Evolutionary conservation across 2,888 invertebrate species (phyloP).

Genomic region (Macropis europaea): DNA sequence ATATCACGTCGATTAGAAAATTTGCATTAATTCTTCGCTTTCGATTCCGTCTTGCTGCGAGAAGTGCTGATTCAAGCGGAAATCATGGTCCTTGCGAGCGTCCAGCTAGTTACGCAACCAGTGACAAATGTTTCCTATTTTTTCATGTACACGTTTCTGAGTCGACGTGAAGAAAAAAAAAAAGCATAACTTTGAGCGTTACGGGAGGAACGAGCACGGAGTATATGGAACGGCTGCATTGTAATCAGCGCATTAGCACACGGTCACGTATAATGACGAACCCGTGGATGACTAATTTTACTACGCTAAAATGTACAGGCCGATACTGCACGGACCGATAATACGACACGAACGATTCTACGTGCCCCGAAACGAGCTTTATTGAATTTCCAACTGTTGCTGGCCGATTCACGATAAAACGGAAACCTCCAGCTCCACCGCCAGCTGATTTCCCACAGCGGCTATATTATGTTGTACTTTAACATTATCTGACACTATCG

Average conservation of each 20-base stretch:
- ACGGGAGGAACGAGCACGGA: not conserved
- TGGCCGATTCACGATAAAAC: slow-evolving; percentile 2
- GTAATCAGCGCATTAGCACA: slow-evolving; percentile 42
- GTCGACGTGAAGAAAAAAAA: not conserved
- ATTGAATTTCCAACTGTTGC: slow-evolving; percentile 1
- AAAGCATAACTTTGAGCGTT: not conserved
- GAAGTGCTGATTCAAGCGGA: slow-evolving; percentile 11
- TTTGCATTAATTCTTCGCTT: slow-evolving; percentile 36
- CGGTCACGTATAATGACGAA: slow-evolving; percentile 36
- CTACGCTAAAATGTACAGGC: not conserved
- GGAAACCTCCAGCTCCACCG: not conserved
- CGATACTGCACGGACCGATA: slow-evolving; percentile 4
- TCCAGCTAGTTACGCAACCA: slow-evolving; percentile 22
- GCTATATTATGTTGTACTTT: not conserved
- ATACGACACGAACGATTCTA: not conserved
- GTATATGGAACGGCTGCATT: slow-evolving; percentile 28
- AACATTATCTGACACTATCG: slow-evolving; percentile 30
- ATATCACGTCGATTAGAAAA: slow-evolving; percentile 2
- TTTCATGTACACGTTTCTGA: no score
- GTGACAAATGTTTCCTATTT: no score
- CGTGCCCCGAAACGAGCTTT: not conserved
- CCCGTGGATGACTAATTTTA: slow-evolving; percentile 28
- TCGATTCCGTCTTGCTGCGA: slow-evolving; percentile 1
- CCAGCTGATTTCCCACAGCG: not conserved
- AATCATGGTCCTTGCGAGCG: slow-evolving; percentile 26